A percentile compares a stretch with the other conserved stretches of the same genome.
These are phyloP conservation scores for Platycheirus albimanus DNA, from an alignment of 2,888 invertebrate genomes.

Conservation along the genomic window DNA sequence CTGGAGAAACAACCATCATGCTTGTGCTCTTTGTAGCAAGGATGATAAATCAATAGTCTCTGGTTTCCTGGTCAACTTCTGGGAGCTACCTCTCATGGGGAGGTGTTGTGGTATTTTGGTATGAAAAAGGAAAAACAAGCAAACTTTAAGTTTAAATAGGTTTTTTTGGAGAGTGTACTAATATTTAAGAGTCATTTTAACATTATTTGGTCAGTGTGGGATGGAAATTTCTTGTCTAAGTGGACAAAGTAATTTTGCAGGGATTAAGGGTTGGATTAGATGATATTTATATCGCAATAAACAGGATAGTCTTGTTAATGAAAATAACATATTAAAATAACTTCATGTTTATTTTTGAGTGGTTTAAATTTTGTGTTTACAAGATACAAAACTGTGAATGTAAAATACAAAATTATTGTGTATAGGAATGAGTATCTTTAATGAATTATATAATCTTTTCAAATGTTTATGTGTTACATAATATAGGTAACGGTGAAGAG, in stretches of 20 bases:
- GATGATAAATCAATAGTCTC: slow-evolving; percentile 48
- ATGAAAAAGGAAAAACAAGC: slow-evolving; percentile 37
- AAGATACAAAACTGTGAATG: too few relatives aligned
- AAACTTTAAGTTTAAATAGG: slow-evolving; percentile 49
- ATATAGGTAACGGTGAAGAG: too few relatives aligned
- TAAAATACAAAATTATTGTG: too few relatives aligned
- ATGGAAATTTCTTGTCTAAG: neutral
- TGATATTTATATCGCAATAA: slow-evolving; percentile 6
- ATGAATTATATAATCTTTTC: too few relatives aligned
- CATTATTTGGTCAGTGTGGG: slow-evolving; percentile 25
- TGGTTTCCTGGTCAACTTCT: slow-evolving; percentile 34
- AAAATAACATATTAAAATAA: neutral
- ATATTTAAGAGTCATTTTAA: slow-evolving; percentile 52
- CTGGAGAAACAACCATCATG: neutral
- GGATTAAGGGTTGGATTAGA: slow-evolving; percentile 3
- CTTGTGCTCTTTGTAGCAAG: neutral
- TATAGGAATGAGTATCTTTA: too few relatives aligned
- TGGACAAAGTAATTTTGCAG: slow-evolving; percentile 26
- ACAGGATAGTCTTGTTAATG: neutral
- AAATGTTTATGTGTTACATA: too few relatives aligned
- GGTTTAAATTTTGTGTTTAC: too few relatives aligned
- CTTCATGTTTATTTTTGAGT: too few relatives aligned
- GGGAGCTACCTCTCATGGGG: neutral
- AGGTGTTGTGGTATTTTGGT: neutral
- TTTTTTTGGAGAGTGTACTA: slow-evolving; percentile 5